These are phyloP conservation scores for Galerucella pusilla DNA, from an alignment of 2,888 invertebrate genomes.

Conservation along the genomic window DNA sequence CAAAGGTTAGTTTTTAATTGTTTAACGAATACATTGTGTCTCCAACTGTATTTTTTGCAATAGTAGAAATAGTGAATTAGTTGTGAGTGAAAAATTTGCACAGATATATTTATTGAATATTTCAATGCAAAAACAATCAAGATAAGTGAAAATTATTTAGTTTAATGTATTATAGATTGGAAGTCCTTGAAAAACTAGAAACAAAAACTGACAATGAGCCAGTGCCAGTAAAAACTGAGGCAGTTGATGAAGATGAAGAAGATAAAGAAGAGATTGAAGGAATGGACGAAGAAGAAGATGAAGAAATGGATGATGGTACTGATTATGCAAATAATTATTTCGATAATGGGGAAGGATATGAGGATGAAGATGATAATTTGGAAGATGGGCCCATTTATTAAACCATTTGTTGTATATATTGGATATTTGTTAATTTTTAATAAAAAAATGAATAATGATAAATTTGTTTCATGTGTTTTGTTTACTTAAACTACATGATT, in stretches of 20 bases:
- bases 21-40: background rate
- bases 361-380: slow-evolving; percentile 87
- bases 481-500: too few relatives aligned
- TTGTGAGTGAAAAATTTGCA: too few relatives aligned
- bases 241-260: slow-evolving; percentile 68
- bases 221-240: slow-evolving; percentile 54
- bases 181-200: slow-evolving; percentile 74
- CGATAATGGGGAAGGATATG: slow-evolving; percentile 88
- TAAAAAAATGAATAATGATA: background rate
- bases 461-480: too few relatives aligned
- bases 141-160: slow-evolving; percentile 14
- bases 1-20: slow-evolving; percentile 45
- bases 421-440: slow-evolving; percentile 1
- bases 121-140: too few relatives aligned
- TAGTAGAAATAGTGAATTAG: too few relatives aligned
- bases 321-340: slow-evolving; percentile 90
- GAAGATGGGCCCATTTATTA: slow-evolving; percentile 86
- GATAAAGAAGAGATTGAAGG: slow-evolving; percentile 69
- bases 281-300: slow-evolving; percentile 74
- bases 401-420: slow-evolving; percentile 41
- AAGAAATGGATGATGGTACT: slow-evolving; percentile 90
- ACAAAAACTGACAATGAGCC: slow-evolving; percentile 52
- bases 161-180: slow-evolving; percentile 50
- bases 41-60: too few relatives aligned
- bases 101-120: too few relatives aligned